Evolutionary conservation across 2,113 vertebrate genomes (phyloP), one percentile per base, ranked within the genome.

Genomic region (Oxyruncus cristatus): DNA sequence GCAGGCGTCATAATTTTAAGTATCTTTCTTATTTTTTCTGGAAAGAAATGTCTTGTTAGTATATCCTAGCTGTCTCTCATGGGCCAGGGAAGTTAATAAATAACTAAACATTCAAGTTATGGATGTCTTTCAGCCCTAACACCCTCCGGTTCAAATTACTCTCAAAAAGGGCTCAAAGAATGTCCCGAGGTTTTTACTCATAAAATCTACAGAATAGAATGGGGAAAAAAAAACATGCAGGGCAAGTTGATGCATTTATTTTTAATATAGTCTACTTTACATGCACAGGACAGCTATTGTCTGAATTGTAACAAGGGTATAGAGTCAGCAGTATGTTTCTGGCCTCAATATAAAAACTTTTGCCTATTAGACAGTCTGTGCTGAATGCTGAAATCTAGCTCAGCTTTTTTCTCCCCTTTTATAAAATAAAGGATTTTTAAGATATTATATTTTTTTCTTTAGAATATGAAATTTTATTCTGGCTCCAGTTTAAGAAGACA

Each of bases 191-290:
- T 4, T 49, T 88, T 91, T 70, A 12, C 13, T 85, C 12, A 66
- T 62, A 77, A 80, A 91, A 44, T 16, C 12, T 56, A 8, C 33
- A 68, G 63, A 95, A 72, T 2, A 83, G 14, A 53, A 14, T 53
- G 20, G 10, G 10, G 17, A 50, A 14, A 14, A 28, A 85, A 73
- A 1, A 3, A 0, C 42, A 53, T 13, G 17, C 2, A 24, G 19
- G 4, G 3, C 28, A 74, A 59, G 17, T 33, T 93, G 19, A 70
- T 65, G 21, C 2, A 33, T 33, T 78, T 71, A 55, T 9, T 68
- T 74, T 91, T 89, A 71, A 85, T 46, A 72, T 53, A n/a, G 28
- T 70, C 41, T 67, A 33, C 26, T 86, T 71, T 5, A 5, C 17
- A n/a, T 67, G 11, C 4, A 50, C 9, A 53, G 24, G 56, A 41